These are phyloP conservation scores for Choreutis nemorana DNA, from an alignment of 2,888 invertebrate species.

Conservation along the genomic window DNA sequence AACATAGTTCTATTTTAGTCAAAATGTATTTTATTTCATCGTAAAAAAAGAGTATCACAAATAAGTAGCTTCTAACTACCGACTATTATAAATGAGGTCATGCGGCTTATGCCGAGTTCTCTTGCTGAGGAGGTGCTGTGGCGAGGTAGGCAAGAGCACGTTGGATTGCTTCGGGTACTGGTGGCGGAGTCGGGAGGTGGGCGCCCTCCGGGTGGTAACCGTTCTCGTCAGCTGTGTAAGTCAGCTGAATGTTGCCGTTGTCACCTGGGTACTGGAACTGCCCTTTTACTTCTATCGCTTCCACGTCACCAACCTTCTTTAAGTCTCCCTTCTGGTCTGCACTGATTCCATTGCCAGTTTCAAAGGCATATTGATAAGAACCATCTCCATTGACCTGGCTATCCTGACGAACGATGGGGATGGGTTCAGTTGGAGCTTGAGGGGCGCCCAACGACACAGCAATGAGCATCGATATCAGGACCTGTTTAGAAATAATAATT, in stretches of 20 bases:
- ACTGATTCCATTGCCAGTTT: conserved; percentile 73
- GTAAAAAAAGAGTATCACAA: too few relatives aligned
- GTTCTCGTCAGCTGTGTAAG: conserved; percentile 76
- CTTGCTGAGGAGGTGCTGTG: conserved; percentile 61
- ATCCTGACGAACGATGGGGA: conserved; percentile 66
- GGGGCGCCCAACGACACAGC: conserved; percentile 43
- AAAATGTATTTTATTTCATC: too few relatives aligned
- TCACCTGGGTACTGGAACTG: conserved; percentile 73
- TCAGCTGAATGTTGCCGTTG: conserved; percentile 69
- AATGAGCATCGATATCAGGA: conserved; percentile 37
- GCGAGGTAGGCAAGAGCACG: conserved; percentile 72
- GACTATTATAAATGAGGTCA: too few relatives aligned
- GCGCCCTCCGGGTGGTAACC: conserved; percentile 72
- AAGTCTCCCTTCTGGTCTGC: conserved; percentile 68
- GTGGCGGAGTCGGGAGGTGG: conserved; percentile 73
- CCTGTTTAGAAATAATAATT: conserved; percentile 27
- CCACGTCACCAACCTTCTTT: conserved; percentile 66
- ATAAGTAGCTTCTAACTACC: too few relatives aligned
- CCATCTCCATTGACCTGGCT: conserved; percentile 69
- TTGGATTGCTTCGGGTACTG: conserved; percentile 75
- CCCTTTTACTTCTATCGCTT: conserved; percentile 68
- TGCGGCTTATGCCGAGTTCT: conserved; percentile 13
- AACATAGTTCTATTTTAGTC: too few relatives aligned
- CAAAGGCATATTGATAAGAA: conserved; percentile 67
- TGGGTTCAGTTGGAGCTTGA: conserved; percentile 40